These are phyloP conservation scores for Tichodroma muraria DNA, from an alignment of 2,113 vertebrate species.

Conservation along the genomic window DNA sequence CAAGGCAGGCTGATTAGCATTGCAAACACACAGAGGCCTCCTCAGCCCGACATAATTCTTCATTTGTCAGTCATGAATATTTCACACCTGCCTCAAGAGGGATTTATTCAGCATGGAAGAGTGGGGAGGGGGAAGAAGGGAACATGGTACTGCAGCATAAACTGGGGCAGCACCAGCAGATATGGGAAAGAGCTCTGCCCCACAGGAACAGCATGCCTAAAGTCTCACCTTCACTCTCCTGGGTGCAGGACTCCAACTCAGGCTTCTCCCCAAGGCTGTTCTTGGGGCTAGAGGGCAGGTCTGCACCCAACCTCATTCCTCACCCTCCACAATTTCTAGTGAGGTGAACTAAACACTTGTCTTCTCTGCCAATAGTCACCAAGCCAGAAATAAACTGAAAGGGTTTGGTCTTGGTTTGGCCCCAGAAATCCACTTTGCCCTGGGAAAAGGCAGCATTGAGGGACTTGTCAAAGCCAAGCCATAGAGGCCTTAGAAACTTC, in stretches of 20 bases:
- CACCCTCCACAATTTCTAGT: neutral
- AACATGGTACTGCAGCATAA: neutral
- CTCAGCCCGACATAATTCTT: conserved; percentile 35
- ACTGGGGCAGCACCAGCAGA: neutral
- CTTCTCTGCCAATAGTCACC: neutral
- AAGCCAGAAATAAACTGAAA: neutral
- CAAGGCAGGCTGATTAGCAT: conserved; percentile 11
- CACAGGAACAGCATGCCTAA: neutral
- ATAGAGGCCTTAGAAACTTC: neutral
- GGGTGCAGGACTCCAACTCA: neutral
- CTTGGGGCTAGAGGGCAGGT: neutral
- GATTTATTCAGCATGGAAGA: conserved; percentile 34
- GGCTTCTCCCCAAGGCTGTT: neutral
- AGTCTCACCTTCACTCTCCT: neutral
- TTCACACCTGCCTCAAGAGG: conserved; percentile 34
- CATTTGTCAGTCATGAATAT: conserved; percentile 57
- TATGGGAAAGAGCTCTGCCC: neutral
- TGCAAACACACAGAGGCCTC: conserved; percentile 30
- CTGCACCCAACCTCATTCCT: neutral
- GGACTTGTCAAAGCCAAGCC: neutral
- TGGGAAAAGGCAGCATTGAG: neutral
- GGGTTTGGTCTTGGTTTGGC: neutral
- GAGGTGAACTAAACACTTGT: neutral
- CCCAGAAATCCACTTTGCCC: neutral
- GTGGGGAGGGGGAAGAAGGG: neutral